Percentiles rank a stretch among this genome's conserved stretches.
phyloP scores from a whole-genome alignment of 2,113 vertebrate species.

The Dicaeum eximium region DNA sequence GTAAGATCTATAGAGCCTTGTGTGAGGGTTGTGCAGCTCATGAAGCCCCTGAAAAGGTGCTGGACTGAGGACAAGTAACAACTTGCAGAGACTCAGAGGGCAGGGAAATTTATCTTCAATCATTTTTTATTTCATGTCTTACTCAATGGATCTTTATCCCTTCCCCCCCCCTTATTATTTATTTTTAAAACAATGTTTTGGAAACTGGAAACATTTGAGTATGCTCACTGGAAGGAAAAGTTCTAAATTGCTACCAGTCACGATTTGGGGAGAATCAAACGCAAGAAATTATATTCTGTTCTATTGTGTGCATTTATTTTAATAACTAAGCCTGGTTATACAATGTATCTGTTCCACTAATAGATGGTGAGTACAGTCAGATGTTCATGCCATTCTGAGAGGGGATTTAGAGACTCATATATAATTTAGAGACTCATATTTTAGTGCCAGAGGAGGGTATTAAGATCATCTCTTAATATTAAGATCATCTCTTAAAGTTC shows the following conservation, averaged over 20 bases:
- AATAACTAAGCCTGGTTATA: background rate
- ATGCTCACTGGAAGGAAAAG: background rate
- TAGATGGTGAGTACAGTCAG: background rate
- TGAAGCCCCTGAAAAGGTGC: background rate
- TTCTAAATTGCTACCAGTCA: background rate
- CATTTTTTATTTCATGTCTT: background rate
- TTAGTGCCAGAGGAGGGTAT: background rate
- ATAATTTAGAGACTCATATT: background rate
- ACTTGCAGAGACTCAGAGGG: background rate
- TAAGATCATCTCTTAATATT: background rate
- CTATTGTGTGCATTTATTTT: background rate
- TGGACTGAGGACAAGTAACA: background rate
- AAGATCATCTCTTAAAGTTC: background rate
- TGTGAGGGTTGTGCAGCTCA: background rate
- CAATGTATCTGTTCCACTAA: background rate
- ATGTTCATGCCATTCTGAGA: accelerated
- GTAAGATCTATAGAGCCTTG: background rate
- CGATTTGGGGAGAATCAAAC: background rate
- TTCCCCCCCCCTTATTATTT: background rate
- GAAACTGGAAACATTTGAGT: background rate
- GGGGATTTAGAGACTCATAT: background rate
- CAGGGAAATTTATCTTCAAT: background rate
- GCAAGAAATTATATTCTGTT: background rate
- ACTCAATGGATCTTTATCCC: background rate
- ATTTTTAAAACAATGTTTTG: background rate